Percentiles rank a stretch among this genome's conserved stretches.
These are phyloP conservation scores for Adoxophyes honmai DNA, from an alignment of 1,140 invertebrate species.

Conservation along the genomic window DNA sequence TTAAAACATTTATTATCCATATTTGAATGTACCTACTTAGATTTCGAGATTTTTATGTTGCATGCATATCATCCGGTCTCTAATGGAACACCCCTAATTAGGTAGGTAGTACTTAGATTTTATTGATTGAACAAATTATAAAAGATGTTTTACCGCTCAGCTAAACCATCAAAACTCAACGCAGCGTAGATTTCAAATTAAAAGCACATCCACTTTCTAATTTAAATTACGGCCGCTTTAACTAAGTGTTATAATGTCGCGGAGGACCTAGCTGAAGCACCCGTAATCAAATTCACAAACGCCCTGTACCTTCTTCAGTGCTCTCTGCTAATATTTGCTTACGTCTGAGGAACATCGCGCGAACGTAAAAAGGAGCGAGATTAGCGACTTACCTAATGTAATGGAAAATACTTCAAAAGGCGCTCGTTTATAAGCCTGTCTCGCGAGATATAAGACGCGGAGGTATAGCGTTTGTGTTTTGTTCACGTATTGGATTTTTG, in stretches of 20 bases:
- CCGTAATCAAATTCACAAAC: conserved; percentile 34
- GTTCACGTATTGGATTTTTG: conserved; percentile 8
- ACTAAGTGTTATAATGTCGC: conserved; percentile 18
- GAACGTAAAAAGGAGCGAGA: conserved; percentile 36
- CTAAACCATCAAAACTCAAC: no score
- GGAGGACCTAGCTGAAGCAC: conserved; percentile 13
- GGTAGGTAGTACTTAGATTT: no score
- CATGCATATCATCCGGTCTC: no score
- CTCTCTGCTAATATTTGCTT: conserved; percentile 37
- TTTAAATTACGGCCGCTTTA: conserved; percentile 19
- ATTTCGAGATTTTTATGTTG: no score
- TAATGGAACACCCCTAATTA: no score
- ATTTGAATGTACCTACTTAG: no score
- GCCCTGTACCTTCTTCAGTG: conserved; percentile 18
- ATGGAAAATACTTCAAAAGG: conserved; percentile 46
- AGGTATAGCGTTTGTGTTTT: conserved; percentile 6
- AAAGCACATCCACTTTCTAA: not conserved
- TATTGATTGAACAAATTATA: no score
- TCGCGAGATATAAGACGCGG: not conserved
- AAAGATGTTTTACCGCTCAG: no score
- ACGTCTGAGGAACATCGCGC: conserved; percentile 18
- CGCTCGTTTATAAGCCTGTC: conserved; percentile 17
- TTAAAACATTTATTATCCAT: no score
- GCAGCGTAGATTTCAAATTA: not conserved
- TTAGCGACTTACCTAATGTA: conserved; percentile 43